Conservation (phyloP, 2,888 invertebrate genomes). For the Furcula furcula region DNA sequence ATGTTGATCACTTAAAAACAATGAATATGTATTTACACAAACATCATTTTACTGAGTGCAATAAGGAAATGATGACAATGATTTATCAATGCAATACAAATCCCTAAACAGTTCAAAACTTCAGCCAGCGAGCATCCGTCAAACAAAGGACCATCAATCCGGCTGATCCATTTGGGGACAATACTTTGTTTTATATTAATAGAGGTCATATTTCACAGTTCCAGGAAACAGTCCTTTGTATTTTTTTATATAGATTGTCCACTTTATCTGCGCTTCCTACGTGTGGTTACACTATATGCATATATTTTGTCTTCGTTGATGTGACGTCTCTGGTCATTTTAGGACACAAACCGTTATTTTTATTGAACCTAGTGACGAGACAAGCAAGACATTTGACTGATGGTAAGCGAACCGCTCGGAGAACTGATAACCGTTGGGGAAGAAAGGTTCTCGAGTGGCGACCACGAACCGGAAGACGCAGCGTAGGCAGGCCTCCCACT, state of each 20-base stretch:
- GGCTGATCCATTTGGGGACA: conserved; percentile 52
- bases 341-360: conserved; percentile 3
- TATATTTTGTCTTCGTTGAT: conserved; percentile 34
- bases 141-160: conserved; percentile 51
- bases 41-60: no score
- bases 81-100: conserved; percentile 11
- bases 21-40: no score
- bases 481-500: no score
- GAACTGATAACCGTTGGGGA: no score
- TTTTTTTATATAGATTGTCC: conserved; percentile 71
- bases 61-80: not conserved
- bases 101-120: conserved; percentile 34
- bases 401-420: no score
- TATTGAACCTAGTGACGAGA: no score
- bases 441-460: no score
- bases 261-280: conserved; percentile 61
- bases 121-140: conserved; percentile 41
- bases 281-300: conserved; percentile 48
- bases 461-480: no score
- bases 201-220: conserved; percentile 58
- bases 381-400: no score
- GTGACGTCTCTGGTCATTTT: conserved; percentile 20
- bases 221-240: conserved; percentile 59
- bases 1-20: no score
- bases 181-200: conserved; percentile 70